Evolutionary conservation across 2,113 vertebrate genomes (phyloP).

Genomic region (Rhineura floridana): DNA sequence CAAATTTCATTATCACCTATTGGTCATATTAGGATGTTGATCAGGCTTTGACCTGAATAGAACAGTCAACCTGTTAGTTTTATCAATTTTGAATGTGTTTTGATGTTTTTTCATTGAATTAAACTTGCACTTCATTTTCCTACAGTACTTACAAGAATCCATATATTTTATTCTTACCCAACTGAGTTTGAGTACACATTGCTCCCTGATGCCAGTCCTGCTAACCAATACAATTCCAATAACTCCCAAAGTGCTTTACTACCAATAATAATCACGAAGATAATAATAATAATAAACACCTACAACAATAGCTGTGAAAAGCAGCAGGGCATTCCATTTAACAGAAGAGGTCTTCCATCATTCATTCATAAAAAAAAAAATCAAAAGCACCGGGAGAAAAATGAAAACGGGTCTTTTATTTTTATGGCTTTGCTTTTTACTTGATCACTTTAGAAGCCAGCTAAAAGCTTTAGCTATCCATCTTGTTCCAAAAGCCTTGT

Average conservation of each 20-base stretch:
- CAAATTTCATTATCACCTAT: too few relatives aligned
- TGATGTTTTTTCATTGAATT: too few relatives aligned
- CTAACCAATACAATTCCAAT: slow-evolving; percentile 61
- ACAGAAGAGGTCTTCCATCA: slow-evolving; percentile 50
- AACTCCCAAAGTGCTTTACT: slow-evolving; percentile 63
- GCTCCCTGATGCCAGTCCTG: slow-evolving; percentile 66
- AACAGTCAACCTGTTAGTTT: too few relatives aligned
- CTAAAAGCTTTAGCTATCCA: slow-evolving; percentile 25
- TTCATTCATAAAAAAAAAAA: slow-evolving; percentile 43
- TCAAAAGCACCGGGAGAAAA: slow-evolving; percentile 69
- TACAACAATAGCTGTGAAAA: slow-evolving; percentile 60
- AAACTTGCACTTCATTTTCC: too few relatives aligned
- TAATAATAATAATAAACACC: slow-evolving; percentile 46
- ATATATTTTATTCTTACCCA: too few relatives aligned
- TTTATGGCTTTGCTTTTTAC: slow-evolving; percentile 65
- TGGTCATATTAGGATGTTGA: too few relatives aligned
- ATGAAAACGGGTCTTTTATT: slow-evolving; percentile 70
- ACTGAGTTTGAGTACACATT: not conserved
- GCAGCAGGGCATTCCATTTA: slow-evolving; percentile 66
- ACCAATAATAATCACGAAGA: slow-evolving; percentile 24
- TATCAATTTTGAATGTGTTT: too few relatives aligned
- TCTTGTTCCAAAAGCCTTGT: slow-evolving; percentile 37
- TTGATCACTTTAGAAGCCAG: slow-evolving; percentile 49
- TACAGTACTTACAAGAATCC: too few relatives aligned
- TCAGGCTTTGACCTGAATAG: too few relatives aligned